phyloP scores from a whole-genome alignment of 2,797 vertebrate species.

The Cephalopachus bancanus region DNA sequence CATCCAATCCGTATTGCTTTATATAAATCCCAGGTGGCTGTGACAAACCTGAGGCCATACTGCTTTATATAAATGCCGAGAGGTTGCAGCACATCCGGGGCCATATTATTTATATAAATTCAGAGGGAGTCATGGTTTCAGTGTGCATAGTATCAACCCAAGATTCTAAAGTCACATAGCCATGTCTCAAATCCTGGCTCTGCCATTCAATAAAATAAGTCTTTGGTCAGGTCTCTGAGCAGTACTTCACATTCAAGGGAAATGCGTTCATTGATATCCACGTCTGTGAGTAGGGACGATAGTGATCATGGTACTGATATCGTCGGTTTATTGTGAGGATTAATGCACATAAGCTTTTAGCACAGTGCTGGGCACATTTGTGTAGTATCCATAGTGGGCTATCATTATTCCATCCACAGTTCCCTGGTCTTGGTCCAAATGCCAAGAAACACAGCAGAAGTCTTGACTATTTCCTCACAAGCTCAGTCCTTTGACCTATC shows the following conservation, averaged over 20 bases:
- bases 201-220: neutral
- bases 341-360: neutral
- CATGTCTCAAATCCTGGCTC: neutral
- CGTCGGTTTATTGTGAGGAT: neutral
- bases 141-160: neutral
- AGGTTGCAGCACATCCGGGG: neutral
- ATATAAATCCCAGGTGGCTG: neutral
- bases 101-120: neutral
- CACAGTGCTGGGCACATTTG: neutral
- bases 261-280: neutral
- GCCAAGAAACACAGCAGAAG: neutral
- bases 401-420: neutral
- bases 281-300: neutral
- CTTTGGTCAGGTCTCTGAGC: neutral
- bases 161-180: neutral
- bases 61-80: neutral
- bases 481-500: neutral
- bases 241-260: neutral
- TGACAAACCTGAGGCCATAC: no score
- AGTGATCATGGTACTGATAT: neutral
- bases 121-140: neutral
- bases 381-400: neutral
- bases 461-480: slow-evolving; percentile 17
- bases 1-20: neutral
- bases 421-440: neutral